phyloP scores from a whole-genome alignment of 2,797 vertebrate species.

The Sphenopsis melanotis region DNA sequence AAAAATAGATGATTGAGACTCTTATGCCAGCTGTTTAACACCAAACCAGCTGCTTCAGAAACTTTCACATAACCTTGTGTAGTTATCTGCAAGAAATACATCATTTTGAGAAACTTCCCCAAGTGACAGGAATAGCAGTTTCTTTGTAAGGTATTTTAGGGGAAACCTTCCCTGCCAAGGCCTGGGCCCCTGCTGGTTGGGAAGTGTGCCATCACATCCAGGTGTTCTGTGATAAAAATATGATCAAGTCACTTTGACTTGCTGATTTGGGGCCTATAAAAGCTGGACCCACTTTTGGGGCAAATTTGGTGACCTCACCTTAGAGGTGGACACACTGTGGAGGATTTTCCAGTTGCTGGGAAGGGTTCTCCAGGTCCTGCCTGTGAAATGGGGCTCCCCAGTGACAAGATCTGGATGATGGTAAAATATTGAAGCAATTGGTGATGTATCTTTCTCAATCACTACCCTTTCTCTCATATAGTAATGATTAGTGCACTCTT shows the following conservation, averaged over 20 bases:
- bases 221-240: not conserved
- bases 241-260: not conserved
- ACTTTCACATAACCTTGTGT: not conserved
- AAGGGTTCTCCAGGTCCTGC: not conserved
- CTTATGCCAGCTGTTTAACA: not conserved
- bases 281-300: not conserved
- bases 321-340: too few relatives aligned
- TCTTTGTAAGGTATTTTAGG: not conserved
- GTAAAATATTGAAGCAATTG: not conserved
- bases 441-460: not conserved
- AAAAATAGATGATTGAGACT: not conserved
- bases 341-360: not conserved
- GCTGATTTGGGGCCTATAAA: not conserved
- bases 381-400: not conserved
- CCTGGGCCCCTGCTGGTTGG: not conserved
- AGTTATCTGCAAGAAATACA: not conserved
- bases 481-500: not conserved
- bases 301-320: not conserved
- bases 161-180: not conserved
- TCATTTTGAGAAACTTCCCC: not conserved
- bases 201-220: not conserved
- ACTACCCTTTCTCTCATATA: not conserved
- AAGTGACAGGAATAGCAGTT: fast-evolving
- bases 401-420: not conserved
- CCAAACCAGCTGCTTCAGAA: not conserved